These are phyloP conservation scores for Plectrocnemia conspersa DNA, from an alignment of 1,140 invertebrate species.

Conservation along the genomic window DNA sequence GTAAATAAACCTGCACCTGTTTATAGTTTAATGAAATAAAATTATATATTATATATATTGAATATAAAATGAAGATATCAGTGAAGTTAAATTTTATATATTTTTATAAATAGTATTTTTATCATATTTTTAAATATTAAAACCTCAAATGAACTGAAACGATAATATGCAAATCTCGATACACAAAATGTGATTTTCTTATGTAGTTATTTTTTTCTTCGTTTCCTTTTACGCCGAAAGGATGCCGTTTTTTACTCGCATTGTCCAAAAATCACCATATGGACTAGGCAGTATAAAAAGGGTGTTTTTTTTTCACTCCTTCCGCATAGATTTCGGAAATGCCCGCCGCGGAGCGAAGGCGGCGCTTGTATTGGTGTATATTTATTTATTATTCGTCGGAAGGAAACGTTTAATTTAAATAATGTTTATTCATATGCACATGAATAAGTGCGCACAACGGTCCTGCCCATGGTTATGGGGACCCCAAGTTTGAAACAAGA, in stretches of 20 bases:
- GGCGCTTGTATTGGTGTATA: too few relatives aligned
- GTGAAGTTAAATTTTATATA: too few relatives aligned
- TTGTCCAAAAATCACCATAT: not conserved
- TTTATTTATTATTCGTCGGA: constrained; percentile 15
- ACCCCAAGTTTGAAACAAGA: not conserved
- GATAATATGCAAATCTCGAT: too few relatives aligned
- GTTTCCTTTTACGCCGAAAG: constrained; percentile 5
- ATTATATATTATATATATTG: too few relatives aligned
- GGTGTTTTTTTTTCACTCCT: constrained; percentile 1
- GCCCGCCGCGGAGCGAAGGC: constrained; percentile 12
- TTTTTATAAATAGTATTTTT: too few relatives aligned
- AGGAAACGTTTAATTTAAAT: constrained; percentile 35
- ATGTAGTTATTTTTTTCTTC: constrained; percentile 1
- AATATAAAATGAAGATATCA: too few relatives aligned
- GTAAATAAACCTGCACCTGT: too few relatives aligned
- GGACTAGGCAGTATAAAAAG: not conserved
- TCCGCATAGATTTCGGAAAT: constrained; percentile 15
- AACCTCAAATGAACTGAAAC: too few relatives aligned
- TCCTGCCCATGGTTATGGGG: constrained; percentile 4
- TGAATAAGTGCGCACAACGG: constrained; percentile 11
- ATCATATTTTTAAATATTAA: too few relatives aligned
- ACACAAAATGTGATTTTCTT: too few relatives aligned
- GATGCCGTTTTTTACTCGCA: constrained; percentile 7
- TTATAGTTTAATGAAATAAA: too few relatives aligned
- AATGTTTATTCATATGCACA: constrained; percentile 34